phyloP scores from a whole-genome alignment of 1,140 invertebrate species.

The Hypsibius dujardini region DNA sequence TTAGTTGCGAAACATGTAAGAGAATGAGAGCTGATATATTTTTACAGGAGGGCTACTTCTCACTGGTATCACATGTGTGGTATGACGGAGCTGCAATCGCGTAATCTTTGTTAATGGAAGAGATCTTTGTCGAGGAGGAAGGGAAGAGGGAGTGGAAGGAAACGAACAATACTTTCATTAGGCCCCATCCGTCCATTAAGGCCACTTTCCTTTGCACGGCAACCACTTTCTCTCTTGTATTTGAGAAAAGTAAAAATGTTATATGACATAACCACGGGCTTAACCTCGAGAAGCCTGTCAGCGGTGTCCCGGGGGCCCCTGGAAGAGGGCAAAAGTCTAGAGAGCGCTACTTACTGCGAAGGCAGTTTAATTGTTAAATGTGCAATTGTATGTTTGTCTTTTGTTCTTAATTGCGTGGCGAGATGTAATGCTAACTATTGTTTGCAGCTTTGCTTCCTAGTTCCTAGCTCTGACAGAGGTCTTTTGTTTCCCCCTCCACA shows the following conservation, averaged over 20 bases:
- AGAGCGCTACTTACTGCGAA: too few species aligned
- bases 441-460: too few species aligned
- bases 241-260: background rate
- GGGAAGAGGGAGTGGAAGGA: background rate
- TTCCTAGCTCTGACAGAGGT: background rate
- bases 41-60: background rate
- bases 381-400: background rate
- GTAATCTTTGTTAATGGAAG: background rate
- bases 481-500: conserved; percentile 5
- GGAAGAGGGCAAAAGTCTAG: background rate
- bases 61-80: background rate
- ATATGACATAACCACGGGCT: background rate
- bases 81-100: too few species aligned
- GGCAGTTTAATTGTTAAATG: background rate
- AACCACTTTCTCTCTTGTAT: background rate
- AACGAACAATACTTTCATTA: background rate
- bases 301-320: background rate
- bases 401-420: background rate
- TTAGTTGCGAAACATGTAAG: background rate
- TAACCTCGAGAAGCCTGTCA: background rate
- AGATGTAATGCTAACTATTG: background rate
- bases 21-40: background rate
- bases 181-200: background rate
- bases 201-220: background rate
- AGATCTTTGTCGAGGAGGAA: background rate